A percentile compares a stretch with the other conserved stretches of the same genome.
phyloP scores from a whole-genome alignment of 2,888 invertebrate species.

The Oeneis ivallda region DNA sequence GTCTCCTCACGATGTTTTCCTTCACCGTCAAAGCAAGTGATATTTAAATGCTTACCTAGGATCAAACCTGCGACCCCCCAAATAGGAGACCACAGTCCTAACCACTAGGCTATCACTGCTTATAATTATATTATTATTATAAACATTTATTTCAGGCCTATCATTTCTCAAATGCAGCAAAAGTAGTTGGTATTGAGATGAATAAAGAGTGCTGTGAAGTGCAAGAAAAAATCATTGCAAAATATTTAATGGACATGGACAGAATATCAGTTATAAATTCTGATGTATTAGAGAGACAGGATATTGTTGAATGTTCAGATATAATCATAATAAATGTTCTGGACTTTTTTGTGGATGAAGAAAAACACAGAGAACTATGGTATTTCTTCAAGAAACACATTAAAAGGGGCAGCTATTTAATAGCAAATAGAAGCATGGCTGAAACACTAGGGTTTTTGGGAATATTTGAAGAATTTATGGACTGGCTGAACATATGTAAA shows the following conservation, averaged over 20 bases:
- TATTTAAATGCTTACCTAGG: no score
- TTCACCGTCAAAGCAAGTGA: no score
- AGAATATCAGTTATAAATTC: constrained; percentile 81
- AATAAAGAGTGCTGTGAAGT: constrained; percentile 84
- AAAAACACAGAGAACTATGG: constrained; percentile 84
- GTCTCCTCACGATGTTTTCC: no score
- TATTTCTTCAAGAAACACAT: constrained; percentile 78
- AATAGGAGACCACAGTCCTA: no score
- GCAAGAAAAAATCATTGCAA: constrained; percentile 80
- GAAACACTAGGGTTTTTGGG: constrained; percentile 74
- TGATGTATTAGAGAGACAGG: constrained; percentile 79
- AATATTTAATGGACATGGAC: constrained; percentile 74
- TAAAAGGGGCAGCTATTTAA: constrained; percentile 80
- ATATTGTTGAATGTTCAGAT: constrained; percentile 80
- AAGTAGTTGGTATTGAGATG: constrained; percentile 86
- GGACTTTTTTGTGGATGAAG: constrained; percentile 84
- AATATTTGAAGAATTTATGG: constrained; percentile 69
- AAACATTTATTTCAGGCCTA: constrained; percentile 78
- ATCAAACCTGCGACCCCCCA: no score
- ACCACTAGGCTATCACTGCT: neutral
- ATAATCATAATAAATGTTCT: constrained; percentile 86
- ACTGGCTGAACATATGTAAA: constrained; percentile 74
- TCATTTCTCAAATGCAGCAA: constrained; percentile 79
- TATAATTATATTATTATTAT: neutral
- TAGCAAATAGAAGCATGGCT: constrained; percentile 82